Evolutionary conservation across 2,888 invertebrate genomes (phyloP).

Genomic region (Amphimallon solstitiale): DNA sequence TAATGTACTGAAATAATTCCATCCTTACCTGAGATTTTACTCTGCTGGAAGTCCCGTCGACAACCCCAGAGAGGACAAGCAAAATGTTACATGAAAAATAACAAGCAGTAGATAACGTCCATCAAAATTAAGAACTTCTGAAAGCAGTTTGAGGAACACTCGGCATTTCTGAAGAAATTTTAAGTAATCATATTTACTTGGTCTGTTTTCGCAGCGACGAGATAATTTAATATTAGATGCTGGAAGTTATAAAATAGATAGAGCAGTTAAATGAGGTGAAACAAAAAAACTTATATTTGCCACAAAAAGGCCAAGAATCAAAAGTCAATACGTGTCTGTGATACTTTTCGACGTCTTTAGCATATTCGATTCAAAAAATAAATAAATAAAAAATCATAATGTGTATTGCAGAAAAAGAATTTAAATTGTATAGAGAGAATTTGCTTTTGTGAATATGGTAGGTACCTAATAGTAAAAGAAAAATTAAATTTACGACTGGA

Average conservation of each 20-base stretch:
- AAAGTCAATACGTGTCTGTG: too few species aligned
- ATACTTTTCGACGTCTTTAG: too few species aligned
- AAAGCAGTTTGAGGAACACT: slow-evolving; percentile 33
- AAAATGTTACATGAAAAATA: slow-evolving; percentile 37
- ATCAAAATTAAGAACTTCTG: slow-evolving; percentile 41
- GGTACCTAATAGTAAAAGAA: too few species aligned
- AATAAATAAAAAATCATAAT: too few species aligned
- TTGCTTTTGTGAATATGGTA: too few species aligned
- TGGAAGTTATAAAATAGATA: slow-evolving; percentile 26
- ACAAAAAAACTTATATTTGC: too few species aligned
- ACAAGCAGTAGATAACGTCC: slow-evolving; percentile 40
- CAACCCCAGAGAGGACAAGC: slow-evolving; percentile 15
- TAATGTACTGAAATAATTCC: slow-evolving; percentile 13
- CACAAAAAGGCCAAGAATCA: too few species aligned
- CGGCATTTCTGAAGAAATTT: slow-evolving; percentile 31
- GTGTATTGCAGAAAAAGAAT: too few species aligned
- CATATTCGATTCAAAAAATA: too few species aligned
- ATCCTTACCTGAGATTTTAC: slow-evolving; percentile 19
- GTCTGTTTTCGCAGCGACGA: neutral
- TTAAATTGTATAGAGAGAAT: too few species aligned
- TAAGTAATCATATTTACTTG: slow-evolving; percentile 29
- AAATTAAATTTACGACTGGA: too few species aligned
- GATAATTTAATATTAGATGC: slow-evolving; percentile 21
- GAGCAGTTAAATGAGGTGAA: neutral
- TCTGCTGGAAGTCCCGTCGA: slow-evolving; percentile 19